phyloP scores from a whole-genome alignment of 2,888 invertebrate species.

The Eristalis arbustorum region DNA sequence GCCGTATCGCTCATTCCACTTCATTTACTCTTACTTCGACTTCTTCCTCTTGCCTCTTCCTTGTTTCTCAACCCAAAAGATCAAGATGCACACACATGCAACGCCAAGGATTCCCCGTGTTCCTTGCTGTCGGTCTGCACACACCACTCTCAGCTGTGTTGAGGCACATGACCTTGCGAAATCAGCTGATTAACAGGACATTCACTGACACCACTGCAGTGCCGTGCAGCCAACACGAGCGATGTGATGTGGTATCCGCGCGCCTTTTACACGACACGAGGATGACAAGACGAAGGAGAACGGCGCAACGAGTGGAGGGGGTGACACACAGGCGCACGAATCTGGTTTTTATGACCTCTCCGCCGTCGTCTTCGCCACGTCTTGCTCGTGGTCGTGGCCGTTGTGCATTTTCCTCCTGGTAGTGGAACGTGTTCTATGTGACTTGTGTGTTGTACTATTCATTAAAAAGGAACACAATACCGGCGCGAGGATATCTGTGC shows the following conservation, averaged over 20 bases:
- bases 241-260: constrained; percentile 2
- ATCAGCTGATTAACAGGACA: constrained; percentile 70
- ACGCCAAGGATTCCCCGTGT: constrained; percentile 23
- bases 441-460: constrained; percentile 23
- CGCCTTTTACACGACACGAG: constrained; percentile 16
- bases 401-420: constrained; percentile 4
- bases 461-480: constrained; percentile 4
- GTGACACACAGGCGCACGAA: constrained; percentile 15
- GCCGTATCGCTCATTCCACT: constrained; percentile 18
- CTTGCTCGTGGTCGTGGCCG: constrained; percentile 1
- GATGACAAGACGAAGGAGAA: background rate
- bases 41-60: constrained; percentile 2
- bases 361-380: background rate
- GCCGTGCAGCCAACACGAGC: constrained; percentile 10
- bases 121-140: background rate
- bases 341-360: constrained; percentile 3
- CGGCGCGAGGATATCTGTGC: constrained; percentile 43
- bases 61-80: constrained; percentile 35
- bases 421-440: constrained; percentile 55
- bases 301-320: background rate
- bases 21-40: constrained; percentile 10
- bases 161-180: constrained; percentile 57
- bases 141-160: constrained; percentile 48
- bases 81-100: constrained; percentile 1
- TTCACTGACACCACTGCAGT: constrained; percentile 32